Base-by-base conservation (phyloP, 2,113 vertebrate species). In the Triplophysa siluroides region DNA sequence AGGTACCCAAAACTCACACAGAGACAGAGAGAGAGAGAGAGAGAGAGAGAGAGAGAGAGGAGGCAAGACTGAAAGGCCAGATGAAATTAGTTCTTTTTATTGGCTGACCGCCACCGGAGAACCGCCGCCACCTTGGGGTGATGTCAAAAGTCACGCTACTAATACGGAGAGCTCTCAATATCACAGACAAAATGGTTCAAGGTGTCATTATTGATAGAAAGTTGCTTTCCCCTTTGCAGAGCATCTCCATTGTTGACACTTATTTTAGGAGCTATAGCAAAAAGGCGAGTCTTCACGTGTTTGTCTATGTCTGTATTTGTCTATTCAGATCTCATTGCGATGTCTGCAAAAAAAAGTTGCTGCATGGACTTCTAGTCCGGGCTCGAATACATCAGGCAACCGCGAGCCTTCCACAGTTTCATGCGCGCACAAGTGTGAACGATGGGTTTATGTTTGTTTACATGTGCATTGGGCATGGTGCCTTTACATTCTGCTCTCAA, bases 71-170 rank as follows among this genome's bases (percentile, higher is more conserved):
- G 89, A 90, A 90, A 91, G 88, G 87, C 83, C 84, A 88, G 85
- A 89, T 91, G 87, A 90, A 92, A 91, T 91, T 91, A 90, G 89
- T 90, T 90, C 88, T 88, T 90, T 91, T 90, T 90, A 91, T 89
- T 86, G 89, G 84, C 84, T 86, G 88, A 88, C 89, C 87, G 82
- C 88, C 89, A 85, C 83, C 81, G 56, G 91, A 86, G 89, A 88
- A 83, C 83, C 47, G 77, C 24, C 86, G 76, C 26, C 86, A 86
- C 87, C 89, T 90, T 88, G 84, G 87, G 90, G 88, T 89, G 89
- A 78, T 83, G 82, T 86, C 87, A 86, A 82, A 65, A 78, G 81
- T 81, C 83, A 80, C 82, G 84, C 85, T 89, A 88, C 90, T 90
- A 89, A 91, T 89, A 90, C 85, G 61, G 81, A 85, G 81, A 86